Conservation (phyloP, 2,113 vertebrate species). For the Copsychus sechellarum region DNA sequence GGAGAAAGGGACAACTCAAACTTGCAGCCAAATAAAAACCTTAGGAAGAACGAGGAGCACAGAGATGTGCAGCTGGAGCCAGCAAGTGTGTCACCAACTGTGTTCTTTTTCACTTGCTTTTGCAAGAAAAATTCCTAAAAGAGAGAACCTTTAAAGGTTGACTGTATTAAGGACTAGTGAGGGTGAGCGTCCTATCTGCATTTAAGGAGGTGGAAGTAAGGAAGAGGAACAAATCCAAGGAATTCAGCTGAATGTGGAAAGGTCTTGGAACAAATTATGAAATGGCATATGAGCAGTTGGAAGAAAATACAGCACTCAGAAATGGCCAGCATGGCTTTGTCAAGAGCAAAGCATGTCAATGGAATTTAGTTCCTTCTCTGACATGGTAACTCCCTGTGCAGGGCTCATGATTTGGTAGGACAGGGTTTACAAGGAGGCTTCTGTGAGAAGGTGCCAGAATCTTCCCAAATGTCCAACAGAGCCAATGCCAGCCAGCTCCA, state of each 20-base stretch:
- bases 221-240: neutral
- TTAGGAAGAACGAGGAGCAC: neutral
- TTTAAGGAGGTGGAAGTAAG: neutral
- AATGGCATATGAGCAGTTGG: neutral
- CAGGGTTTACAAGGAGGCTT: neutral
- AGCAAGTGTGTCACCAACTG: neutral
- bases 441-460: neutral
- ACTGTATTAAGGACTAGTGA: neutral
- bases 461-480: rapidly evolving
- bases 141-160: neutral
- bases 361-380: neutral
- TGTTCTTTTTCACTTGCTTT: neutral
- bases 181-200: neutral
- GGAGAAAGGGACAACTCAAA: neutral
- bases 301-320: neutral
- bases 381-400: neutral
- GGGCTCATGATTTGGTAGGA: rapidly evolving
- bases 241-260: neutral
- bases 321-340: neutral
- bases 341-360: neutral
- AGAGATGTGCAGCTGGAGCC: neutral
- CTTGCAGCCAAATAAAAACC: neutral
- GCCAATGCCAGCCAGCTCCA: neutral
- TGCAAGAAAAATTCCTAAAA: neutral
- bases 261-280: neutral